Base-by-base conservation (phyloP, 30 jellyfish, hydroid and myxozoan species). In the Hydractinia symbiolongicarpus region DNA sequence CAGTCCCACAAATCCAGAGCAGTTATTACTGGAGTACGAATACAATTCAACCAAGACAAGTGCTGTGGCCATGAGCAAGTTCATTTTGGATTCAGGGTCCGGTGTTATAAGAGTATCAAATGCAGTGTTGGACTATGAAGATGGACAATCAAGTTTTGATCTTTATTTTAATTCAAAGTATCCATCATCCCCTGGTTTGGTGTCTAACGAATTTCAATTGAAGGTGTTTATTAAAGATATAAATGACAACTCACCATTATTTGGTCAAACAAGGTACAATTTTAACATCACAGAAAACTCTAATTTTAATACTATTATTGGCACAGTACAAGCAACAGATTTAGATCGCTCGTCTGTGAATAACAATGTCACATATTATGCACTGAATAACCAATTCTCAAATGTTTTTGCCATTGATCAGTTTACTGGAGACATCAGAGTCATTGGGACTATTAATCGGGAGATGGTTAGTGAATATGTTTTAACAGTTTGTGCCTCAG, bases 161-260 rank as follows among this genome's bases (percentile, higher is more conserved):
- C 85, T 66, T 55, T 77, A 54, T 77, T 5, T 77, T 60, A 20
- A 71, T 10, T 20, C 56, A 20, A 30, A 30, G 44, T 30, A 50
- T 20, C 17, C 4, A n/a, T 4, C 80, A 5, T 10, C 69, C 1
- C 13, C 68, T 8, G 80, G 61, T 71, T 54, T 5, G 9, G 40
- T 8, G 15, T 54, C 60, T 5, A 15, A 20, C 7, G 52, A 44
- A 6, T n/a, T 77, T 10, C 14, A n/a, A 5, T 80, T 93, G 51
- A 20, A 81, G 54, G 79, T 93, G 13, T 69, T 55, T 13, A 68
- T 93, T 49, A 13, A 60, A 30, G 98, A 93, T 67, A 81, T 88
- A 15, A 93, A 93, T 80, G 98, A 93, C 89, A 86, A 93, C 66
- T 84, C 94, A 4, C 96, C 96, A 6, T 11, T 66, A 13, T 84